Percentiles rank a stretch among this genome's conserved stretches.
These are phyloP conservation scores for Blomia tropicalis DNA, from an alignment of 2,888 invertebrate species.

Conservation along the genomic window DNA sequence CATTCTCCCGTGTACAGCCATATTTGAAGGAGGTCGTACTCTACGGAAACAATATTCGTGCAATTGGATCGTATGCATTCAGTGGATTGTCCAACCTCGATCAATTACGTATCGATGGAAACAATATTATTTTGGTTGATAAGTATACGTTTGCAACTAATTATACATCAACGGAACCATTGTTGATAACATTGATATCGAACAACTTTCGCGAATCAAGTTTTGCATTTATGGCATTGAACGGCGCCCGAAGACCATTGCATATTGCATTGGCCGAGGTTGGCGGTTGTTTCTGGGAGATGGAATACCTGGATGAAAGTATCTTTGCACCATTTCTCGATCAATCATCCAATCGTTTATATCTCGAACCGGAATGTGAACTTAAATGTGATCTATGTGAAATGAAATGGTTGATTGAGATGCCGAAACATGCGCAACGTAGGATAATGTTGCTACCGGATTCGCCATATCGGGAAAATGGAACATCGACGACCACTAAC, in stretches of 20 bases:
- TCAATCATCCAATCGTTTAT: background rate
- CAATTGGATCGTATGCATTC: conserved; percentile 11
- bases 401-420: conserved; percentile 13
- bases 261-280: conserved; percentile 7
- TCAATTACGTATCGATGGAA: conserved; percentile 8
- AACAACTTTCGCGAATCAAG: conserved; percentile 5
- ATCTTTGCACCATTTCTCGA: conserved; percentile 18
- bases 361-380: conserved; percentile 18
- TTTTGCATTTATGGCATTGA: conserved; percentile 9
- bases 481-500: background rate
- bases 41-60: conserved; percentile 13
- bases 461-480: background rate
- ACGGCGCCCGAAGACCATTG: conserved; percentile 8
- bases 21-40: conserved; percentile 3
- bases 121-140: conserved; percentile 12
- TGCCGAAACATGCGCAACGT: background rate
- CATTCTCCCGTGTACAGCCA: background rate
- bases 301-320: conserved; percentile 3
- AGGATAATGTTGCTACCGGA: background rate
- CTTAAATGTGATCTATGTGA: background rate
- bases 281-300: conserved; percentile 14
- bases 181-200: background rate
- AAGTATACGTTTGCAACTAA: conserved; percentile 14
- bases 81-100: background rate
- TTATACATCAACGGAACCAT: background rate